Evolutionary conservation across 2,888 invertebrate species (phyloP).

Genomic region (Mimas tiliae): DNA sequence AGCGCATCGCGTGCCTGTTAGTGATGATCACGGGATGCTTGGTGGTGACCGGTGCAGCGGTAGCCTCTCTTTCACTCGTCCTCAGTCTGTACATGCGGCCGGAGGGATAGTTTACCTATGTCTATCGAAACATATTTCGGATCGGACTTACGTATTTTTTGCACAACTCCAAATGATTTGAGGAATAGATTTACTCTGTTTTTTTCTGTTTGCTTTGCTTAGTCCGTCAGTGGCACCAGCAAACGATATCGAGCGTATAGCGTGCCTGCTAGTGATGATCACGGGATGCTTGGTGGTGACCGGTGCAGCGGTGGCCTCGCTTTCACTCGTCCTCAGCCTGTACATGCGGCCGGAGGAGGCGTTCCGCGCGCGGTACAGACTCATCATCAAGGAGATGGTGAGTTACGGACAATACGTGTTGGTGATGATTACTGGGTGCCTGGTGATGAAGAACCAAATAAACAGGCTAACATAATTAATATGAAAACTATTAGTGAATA

Average conservation of each 20-base stretch:
- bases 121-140: no score
- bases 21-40: constrained; percentile 64
- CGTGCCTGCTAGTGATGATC: constrained; percentile 59
- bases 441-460: no score
- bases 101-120: no score
- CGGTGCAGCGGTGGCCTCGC: constrained; percentile 65
- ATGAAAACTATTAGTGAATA: no score
- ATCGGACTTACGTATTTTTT: no score
- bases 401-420: constrained; percentile 4
- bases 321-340: constrained; percentile 66
- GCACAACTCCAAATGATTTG: no score
- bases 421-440: no score
- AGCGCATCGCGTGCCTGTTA: constrained; percentile 56
- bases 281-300: constrained; percentile 63
- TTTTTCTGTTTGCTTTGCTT: no score
- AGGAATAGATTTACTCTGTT: no score
- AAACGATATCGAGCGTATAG: constrained; percentile 59
- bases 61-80: constrained; percentile 66
- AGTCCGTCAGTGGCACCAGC: constrained; percentile 55
- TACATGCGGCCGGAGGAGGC: constrained; percentile 69
- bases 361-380: constrained; percentile 63
- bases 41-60: constrained; percentile 64
- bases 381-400: constrained; percentile 72
- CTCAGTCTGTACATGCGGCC: constrained; percentile 63
- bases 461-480: no score